A percentile compares a stretch with the other conserved stretches of the same genome.
Evolutionary conservation across 2,797 vertebrate species (phyloP).

Genomic region (Gadopsis bispinosus): DNA sequence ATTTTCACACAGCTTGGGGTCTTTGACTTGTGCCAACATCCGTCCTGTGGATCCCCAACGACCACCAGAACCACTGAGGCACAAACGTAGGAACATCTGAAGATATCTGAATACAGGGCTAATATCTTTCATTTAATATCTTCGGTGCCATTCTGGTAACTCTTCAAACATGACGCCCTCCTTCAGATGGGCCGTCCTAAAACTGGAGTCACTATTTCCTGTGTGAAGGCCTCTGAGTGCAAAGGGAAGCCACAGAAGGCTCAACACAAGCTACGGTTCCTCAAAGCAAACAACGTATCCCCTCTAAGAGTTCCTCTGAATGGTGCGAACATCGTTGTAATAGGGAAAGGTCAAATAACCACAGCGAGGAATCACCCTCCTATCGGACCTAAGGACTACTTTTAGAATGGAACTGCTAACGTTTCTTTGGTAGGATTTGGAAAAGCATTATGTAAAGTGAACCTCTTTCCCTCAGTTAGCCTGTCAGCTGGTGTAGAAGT

Average conservation of each 20-base stretch:
- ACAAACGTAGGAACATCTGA: background rate
- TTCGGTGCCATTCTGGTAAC: conserved; percentile 15
- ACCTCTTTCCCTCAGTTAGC: background rate
- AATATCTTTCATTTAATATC: conserved; percentile 17
- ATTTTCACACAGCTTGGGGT: conserved; percentile 53
- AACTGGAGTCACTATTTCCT: conserved; percentile 39
- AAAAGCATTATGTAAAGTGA: conserved; percentile 14
- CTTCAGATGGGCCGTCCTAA: conserved; percentile 18
- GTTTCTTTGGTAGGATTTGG: conserved; percentile 25
- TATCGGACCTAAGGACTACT: conserved; percentile 13
- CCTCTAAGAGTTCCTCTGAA: conserved; percentile 12
- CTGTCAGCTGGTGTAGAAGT: conserved; percentile 9
- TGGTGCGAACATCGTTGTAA: conserved; percentile 35
- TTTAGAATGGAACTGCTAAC: conserved; percentile 25
- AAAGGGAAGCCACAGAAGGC: conserved; percentile 40
- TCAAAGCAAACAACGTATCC: conserved; percentile 35
- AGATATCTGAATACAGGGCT: background rate
- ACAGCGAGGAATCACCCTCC: background rate
- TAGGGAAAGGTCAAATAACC: conserved; percentile 7
- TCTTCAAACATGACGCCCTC: conserved; percentile 24
- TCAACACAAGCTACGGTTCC: conserved; percentile 49
- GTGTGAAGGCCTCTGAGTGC: conserved; percentile 23
- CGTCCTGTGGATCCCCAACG: background rate
- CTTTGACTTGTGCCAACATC: conserved; percentile 28
- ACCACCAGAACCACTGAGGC: background rate